Conservation (phyloP, 2,797 vertebrate genomes). For the Etheostoma perlongum region DNA sequence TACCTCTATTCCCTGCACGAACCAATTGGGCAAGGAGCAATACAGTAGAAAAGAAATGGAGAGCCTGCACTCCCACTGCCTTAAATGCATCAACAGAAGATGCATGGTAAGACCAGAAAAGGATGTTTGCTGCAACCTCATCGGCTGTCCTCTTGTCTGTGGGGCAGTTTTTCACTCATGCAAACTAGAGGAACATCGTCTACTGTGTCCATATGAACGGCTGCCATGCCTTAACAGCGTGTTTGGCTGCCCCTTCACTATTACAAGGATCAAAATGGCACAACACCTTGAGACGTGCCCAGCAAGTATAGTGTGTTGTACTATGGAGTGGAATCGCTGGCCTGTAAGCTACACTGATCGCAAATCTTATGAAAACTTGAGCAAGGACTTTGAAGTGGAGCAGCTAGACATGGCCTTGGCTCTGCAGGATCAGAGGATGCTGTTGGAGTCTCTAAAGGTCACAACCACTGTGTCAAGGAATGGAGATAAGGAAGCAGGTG, state of each 20-base stretch:
- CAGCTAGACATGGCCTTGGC: conserved; percentile 99
- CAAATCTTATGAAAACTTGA: conserved; percentile 97
- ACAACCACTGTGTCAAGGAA: conserved; percentile 93
- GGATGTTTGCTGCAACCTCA: conserved; percentile 93
- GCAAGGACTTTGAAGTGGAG: conserved; percentile 96
- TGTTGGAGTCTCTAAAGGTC: conserved; percentile 96
- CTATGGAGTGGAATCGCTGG: conserved; percentile 99
- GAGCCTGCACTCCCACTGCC: conserved; percentile 92
- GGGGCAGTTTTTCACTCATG: conserved; percentile 97
- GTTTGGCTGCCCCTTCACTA: conserved; percentile 95
- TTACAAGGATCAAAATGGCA: conserved; percentile 93
- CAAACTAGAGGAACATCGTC: conserved; percentile 93
- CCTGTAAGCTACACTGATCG: conserved; percentile 97
- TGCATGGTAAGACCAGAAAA: conserved; percentile 95
- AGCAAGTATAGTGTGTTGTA: conserved; percentile 97
- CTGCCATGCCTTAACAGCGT: conserved; percentile 94
- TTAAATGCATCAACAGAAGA: conserved; percentile 96
- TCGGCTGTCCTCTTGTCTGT: conserved; percentile 94
- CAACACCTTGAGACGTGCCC: conserved; percentile 94
- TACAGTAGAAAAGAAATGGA: conserved; percentile 83
- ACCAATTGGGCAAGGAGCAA: conserved; percentile 16
- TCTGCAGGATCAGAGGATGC: conserved; percentile 98
- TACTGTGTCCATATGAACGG: conserved; percentile 94
- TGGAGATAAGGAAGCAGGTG: conserved; percentile 82
- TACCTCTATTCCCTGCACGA: conserved; percentile 3